phyloP scores from a whole-genome alignment of 2,888 invertebrate species.

The Aporophyla lueneburgensis region DNA sequence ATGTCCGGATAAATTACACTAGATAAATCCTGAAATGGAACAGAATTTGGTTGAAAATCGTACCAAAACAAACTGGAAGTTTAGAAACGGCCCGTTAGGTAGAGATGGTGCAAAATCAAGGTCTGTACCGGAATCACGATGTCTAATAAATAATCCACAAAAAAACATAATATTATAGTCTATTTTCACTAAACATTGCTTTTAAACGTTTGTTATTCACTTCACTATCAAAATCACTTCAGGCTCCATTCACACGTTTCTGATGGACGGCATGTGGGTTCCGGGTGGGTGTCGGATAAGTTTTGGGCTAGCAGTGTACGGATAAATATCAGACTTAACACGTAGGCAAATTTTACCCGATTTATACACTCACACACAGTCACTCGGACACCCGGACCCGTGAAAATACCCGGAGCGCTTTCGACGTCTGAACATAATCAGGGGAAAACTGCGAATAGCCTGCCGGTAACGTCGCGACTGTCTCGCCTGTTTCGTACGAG shows the following conservation, averaged over 20 bases:
- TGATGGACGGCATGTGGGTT: too few species aligned
- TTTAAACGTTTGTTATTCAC: neutral
- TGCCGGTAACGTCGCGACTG: neutral
- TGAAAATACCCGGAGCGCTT: neutral
- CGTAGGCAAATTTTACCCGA: neutral
- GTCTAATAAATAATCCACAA: neutral
- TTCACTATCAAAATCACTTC: neutral
- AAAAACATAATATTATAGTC: neutral
- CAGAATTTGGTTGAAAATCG: neutral
- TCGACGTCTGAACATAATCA: slow-evolving; percentile 16
- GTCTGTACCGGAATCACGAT: slow-evolving; percentile 20
- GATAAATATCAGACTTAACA: neutral
- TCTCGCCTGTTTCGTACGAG: neutral
- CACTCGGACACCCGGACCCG: fast-evolving
- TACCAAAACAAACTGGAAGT: neutral
- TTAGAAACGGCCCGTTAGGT: neutral
- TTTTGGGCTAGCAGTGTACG: neutral
- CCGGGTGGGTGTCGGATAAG: neutral
- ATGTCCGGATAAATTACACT: neutral
- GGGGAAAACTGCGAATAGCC: neutral
- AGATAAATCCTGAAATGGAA: slow-evolving; percentile 18
- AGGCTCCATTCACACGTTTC: too few species aligned
- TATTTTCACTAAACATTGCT: slow-evolving; percentile 1
- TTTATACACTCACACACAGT: neutral
- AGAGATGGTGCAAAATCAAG: neutral